Conservation (phyloP, 2,113 vertebrate genomes). For the Tupaia tana region DNA sequence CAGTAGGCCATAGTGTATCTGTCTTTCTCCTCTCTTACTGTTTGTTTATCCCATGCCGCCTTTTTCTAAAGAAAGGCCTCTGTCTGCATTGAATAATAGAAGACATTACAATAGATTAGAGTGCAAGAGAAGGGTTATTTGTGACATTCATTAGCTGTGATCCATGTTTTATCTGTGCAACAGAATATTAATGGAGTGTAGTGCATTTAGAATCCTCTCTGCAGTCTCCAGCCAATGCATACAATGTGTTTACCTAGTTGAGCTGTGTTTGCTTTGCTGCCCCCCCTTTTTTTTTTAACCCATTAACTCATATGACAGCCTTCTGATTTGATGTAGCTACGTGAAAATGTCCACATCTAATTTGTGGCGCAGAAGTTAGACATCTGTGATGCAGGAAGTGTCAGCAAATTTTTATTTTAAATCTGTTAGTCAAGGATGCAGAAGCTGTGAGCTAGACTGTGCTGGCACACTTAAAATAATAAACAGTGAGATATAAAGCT, state of each 20-base stretch:
- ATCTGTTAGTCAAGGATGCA: constrained; percentile 72
- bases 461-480: constrained; percentile 61
- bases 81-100: constrained; percentile 86
- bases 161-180: constrained; percentile 77
- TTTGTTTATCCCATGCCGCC: constrained; percentile 86
- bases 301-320: constrained; percentile 80
- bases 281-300: constrained; percentile 68
- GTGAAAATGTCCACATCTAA: constrained; percentile 78
- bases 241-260: constrained; percentile 85
- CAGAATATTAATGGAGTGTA: constrained; percentile 84
- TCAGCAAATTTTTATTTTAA: constrained; percentile 79
- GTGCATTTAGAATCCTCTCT: constrained; percentile 82
- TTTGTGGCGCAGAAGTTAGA: constrained; percentile 79
- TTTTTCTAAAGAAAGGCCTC: constrained; percentile 87
- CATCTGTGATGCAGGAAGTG: constrained; percentile 79
- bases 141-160: constrained; percentile 77
- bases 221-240: constrained; percentile 78
- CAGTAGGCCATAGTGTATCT: constrained; percentile 86
- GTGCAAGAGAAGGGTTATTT: constrained; percentile 76
- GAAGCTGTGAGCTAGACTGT: constrained; percentile 63
- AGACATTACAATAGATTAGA: constrained; percentile 77
- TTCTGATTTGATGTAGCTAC: constrained; percentile 73
- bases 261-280: constrained; percentile 79
- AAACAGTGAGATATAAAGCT: constrained; percentile 28
- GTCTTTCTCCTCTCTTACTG: constrained; percentile 82